These are phyloP conservation scores for Heterocephalus glaber DNA, from an alignment of 2,113 vertebrate species.

Conservation along the genomic window DNA sequence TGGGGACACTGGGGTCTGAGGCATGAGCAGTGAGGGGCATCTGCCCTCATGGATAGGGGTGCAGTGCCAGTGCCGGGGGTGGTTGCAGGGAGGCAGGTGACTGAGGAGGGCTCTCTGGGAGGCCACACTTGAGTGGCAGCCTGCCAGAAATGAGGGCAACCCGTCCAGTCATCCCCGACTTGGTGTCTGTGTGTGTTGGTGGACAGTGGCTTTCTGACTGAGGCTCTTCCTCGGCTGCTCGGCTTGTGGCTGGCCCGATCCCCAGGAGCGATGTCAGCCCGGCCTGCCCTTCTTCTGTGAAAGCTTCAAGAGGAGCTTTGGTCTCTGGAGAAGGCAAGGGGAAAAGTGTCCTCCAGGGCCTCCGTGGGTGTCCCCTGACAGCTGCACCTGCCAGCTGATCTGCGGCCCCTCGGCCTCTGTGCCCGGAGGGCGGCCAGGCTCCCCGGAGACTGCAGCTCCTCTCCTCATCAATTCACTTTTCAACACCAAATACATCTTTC, in stretches of 20 bases:
- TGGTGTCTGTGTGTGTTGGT: neutral
- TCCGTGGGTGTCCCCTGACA: neutral
- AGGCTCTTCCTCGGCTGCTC: neutral
- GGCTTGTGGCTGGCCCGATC: fast-evolving
- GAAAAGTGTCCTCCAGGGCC: neutral
- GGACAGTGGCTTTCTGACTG: fast-evolving
- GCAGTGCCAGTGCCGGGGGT: fast-evolving
- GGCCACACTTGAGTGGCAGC: neutral
- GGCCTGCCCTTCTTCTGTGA: neutral
- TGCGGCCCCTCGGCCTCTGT: neutral
- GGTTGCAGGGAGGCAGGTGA: neutral
- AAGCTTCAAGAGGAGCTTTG: neutral
- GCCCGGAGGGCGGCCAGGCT: neutral
- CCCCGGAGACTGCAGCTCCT: neutral
- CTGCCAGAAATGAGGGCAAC: too few species aligned
- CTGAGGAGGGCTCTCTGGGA: fast-evolving
- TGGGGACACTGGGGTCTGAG: neutral
- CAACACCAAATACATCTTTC: slow-evolving; percentile 71
- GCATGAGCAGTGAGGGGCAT: fast-evolving
- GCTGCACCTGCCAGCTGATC: neutral
- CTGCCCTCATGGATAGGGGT: fast-evolving
- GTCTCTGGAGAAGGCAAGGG: neutral
- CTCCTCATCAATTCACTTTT: slow-evolving; percentile 66
- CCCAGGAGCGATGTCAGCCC: neutral
- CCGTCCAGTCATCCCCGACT: fast-evolving